Conservation (phyloP, 2,888 invertebrate species). For the Drosophila recens region DNA sequence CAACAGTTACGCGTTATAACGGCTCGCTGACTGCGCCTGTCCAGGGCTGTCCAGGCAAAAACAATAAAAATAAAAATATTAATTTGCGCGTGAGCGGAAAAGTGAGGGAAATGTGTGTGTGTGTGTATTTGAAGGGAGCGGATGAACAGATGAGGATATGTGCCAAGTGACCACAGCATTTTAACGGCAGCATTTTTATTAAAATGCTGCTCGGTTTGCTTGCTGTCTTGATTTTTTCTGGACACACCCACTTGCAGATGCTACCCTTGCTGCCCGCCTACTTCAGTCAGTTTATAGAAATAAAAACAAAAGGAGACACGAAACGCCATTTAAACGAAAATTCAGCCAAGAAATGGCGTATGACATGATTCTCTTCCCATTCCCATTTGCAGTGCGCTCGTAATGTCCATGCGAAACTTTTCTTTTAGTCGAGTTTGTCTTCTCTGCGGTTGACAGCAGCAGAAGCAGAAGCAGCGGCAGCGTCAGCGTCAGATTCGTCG, state of each 20-base stretch:
- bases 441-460: constrained; percentile 67
- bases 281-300: constrained; percentile 38
- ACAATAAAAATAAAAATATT: constrained; percentile 75
- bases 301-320: constrained; percentile 50
- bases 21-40: constrained; percentile 49
- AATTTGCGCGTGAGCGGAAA: constrained; percentile 54
- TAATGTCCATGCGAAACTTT: constrained; percentile 65
- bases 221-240: constrained; percentile 54
- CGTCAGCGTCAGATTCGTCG: background rate
- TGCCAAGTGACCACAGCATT: constrained; percentile 68
- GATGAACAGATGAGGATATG: constrained; percentile 8
- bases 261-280: constrained; percentile 23
- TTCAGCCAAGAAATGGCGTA: constrained; percentile 57
- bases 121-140: background rate
- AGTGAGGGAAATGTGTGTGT: constrained; percentile 7
- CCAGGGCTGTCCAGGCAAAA: constrained; percentile 42
- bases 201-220: constrained; percentile 52
- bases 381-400: constrained; percentile 1
- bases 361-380: constrained; percentile 57
- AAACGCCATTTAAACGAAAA: constrained; percentile 40
- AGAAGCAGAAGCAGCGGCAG: constrained; percentile 7
- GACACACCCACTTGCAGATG: constrained; percentile 59
- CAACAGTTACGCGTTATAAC: constrained; percentile 73
- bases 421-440: constrained; percentile 57
- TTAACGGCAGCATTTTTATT: constrained; percentile 71